phyloP scores from a whole-genome alignment of 2,888 invertebrate genomes.

The Polietes domitor region DNA sequence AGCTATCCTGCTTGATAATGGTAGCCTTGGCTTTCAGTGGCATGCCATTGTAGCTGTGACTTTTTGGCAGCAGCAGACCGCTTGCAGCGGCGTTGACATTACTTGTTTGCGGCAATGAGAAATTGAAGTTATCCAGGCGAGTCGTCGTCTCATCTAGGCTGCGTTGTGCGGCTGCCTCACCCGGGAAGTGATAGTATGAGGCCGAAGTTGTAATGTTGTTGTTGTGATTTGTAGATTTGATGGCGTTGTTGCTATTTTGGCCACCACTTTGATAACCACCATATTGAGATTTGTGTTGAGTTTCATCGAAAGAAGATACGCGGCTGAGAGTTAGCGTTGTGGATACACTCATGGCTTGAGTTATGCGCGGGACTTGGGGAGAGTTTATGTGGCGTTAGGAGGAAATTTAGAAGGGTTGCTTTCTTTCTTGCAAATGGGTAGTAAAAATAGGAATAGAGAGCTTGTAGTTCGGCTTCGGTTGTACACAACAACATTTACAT shows the following conservation, averaged over 20 bases:
- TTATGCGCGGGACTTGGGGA: background rate
- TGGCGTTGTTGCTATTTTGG: conserved; percentile 29
- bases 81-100: conserved; percentile 1
- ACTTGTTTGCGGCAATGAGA: background rate
- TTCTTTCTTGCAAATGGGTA: conserved; percentile 19
- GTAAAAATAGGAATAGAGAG: conserved; percentile 29
- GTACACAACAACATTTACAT: conserved; percentile 41
- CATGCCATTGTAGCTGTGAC: conserved; percentile 71
- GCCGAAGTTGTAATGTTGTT: conserved; percentile 55
- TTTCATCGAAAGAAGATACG: conserved; percentile 61
- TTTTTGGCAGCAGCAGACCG: conserved; percentile 70
- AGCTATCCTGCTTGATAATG: conserved; percentile 66
- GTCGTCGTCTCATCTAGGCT: conserved; percentile 47
- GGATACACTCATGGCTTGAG: conserved; percentile 62
- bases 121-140: conserved; percentile 45
- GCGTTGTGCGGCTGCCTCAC: conserved; percentile 39
- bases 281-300: conserved; percentile 55
- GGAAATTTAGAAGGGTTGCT: background rate
- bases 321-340: conserved; percentile 64
- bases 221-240: conserved; percentile 17
- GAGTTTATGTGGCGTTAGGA: conserved; percentile 1
- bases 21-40: conserved; percentile 64
- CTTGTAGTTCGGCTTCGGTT: conserved; percentile 13
- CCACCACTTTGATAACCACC: conserved; percentile 42
- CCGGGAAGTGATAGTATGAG: conserved; percentile 62